These are phyloP conservation scores for Tenthredo livida DNA, from an alignment of 2,888 invertebrate species.

Conservation along the genomic window DNA sequence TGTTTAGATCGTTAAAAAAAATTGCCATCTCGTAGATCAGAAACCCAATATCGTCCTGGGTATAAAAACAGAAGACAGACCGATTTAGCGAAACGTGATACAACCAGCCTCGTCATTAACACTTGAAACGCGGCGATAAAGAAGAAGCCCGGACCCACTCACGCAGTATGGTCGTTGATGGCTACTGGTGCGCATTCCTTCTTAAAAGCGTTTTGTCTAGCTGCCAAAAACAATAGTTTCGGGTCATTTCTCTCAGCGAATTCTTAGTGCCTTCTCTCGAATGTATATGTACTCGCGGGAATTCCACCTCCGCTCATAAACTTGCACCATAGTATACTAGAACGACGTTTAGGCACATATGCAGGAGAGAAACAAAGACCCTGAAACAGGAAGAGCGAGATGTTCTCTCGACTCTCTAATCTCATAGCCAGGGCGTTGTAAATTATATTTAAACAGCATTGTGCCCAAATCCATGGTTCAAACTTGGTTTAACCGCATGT, in stretches of 20 bases:
- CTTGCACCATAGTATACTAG: not conserved
- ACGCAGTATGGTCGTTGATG: constrained; percentile 9
- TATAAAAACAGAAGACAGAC: constrained; percentile 26
- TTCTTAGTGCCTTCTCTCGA: constrained; percentile 16
- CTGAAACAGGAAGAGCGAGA: not conserved
- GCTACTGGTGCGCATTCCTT: constrained; percentile 42
- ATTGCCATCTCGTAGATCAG: constrained; percentile 49
- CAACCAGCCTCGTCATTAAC: constrained; percentile 39
- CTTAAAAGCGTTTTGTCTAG: constrained; percentile 53
- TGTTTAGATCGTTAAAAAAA: constrained; percentile 33
- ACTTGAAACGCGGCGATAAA: constrained; percentile 43
- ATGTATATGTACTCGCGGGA: constrained; percentile 36
- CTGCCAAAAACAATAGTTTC: constrained; percentile 52
- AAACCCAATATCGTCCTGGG: constrained; percentile 36
- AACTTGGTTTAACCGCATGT: constrained; percentile 44
- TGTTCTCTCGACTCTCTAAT: constrained; percentile 57
- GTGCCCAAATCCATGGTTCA: constrained; percentile 58
- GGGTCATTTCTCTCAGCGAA: constrained; percentile 45
- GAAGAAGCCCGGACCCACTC: constrained; percentile 37
- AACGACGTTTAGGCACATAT: not conserved
- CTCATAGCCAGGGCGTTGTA: constrained; percentile 59
- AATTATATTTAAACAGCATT: constrained; percentile 65
- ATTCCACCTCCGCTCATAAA: constrained; percentile 43
- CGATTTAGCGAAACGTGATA: constrained; percentile 51
- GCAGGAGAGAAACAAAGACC: constrained; percentile 2